phyloP scores from a whole-genome alignment of 2,113 vertebrate species.

The Camelus bactrianus region DNA sequence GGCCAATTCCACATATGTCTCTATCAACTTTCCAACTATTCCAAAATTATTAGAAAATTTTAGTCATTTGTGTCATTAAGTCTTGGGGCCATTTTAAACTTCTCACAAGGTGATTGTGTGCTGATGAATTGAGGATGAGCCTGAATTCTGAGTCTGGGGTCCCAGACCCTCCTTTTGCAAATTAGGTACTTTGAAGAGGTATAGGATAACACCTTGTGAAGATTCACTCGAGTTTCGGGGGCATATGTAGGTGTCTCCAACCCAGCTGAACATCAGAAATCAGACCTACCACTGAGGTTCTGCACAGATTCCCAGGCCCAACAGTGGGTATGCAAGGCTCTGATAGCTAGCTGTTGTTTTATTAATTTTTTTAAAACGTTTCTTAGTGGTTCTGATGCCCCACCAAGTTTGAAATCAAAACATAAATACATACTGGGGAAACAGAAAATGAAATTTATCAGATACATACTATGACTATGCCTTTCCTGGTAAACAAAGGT shows the following conservation, averaged over 20 bases:
- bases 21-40: neutral
- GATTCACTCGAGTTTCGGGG: neutral
- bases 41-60: neutral
- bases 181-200: neutral
- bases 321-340: neutral
- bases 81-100: neutral
- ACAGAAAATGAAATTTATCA: neutral
- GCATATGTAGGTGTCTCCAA: neutral
- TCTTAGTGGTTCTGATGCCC: neutral
- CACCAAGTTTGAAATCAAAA: neutral
- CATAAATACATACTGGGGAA: neutral
- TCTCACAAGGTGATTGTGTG: neutral
- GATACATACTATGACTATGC: neutral
- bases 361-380: neutral
- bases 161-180: neutral
- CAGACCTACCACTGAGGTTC: neutral
- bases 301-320: neutral
- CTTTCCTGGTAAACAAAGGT: neutral
- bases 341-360: neutral
- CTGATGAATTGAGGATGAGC: neutral
- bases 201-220: too few relatives aligned
- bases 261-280: neutral
- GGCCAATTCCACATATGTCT: neutral
- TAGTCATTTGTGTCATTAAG: neutral
- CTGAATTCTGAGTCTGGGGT: neutral